phyloP scores from a whole-genome alignment of 2,888 invertebrate species.

The Lithophane ornitopus region DNA sequence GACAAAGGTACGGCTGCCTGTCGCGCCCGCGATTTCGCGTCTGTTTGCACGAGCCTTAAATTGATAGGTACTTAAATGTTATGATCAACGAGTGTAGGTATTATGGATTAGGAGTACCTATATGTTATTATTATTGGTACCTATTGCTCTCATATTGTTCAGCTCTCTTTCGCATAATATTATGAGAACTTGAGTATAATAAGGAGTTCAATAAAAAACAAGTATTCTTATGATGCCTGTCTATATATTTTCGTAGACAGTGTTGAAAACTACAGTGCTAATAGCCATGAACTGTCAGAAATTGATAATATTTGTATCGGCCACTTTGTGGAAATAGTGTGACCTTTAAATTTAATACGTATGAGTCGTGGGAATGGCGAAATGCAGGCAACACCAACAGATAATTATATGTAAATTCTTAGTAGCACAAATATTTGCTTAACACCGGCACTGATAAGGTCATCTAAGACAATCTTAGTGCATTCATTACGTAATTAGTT shows the following conservation, averaged over 20 bases:
- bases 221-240: background rate
- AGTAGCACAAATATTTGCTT: slow-evolving; percentile 33
- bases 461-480: slow-evolving; percentile 33
- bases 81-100: background rate
- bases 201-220: slow-evolving; percentile 1
- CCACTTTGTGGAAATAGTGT: slow-evolving; percentile 42
- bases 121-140: background rate
- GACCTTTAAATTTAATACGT: slow-evolving; percentile 45
- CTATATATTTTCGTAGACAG: background rate
- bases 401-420: slow-evolving; percentile 47
- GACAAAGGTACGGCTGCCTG: too few relatives aligned
- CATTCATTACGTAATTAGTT: slow-evolving; percentile 3
- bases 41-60: too few relatives aligned
- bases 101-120: background rate
- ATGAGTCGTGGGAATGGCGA: slow-evolving; percentile 25
- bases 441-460: slow-evolving; percentile 24
- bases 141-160: background rate
- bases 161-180: slow-evolving; percentile 3
- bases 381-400: slow-evolving; percentile 20
- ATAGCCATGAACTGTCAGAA: slow-evolving; percentile 39
- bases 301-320: slow-evolving; percentile 52
- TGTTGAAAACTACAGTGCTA: slow-evolving; percentile 25
- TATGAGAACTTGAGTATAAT: background rate
- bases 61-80: slow-evolving; percentile 12
- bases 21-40: too few relatives aligned